These are phyloP conservation scores for Acanthosepion lycidas DNA, from an alignment of 2,888 invertebrate species.

Conservation along the genomic window DNA sequence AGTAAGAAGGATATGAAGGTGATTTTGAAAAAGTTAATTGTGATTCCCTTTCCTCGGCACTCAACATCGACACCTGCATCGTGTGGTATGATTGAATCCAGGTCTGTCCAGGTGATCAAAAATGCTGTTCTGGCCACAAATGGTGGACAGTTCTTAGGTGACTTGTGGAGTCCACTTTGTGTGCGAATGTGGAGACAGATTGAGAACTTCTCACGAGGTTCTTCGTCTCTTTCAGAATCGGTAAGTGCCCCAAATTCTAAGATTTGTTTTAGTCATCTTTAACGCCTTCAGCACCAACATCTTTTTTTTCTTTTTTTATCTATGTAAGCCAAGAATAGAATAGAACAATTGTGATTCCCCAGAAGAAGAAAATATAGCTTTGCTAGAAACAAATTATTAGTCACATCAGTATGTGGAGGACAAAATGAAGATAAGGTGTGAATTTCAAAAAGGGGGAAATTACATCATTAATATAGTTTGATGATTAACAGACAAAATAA, in stretches of 20 bases:
- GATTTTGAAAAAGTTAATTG: slow-evolving; percentile 38
- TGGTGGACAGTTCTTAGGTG: not conserved
- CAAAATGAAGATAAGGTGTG: no score
- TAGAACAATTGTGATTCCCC: no score
- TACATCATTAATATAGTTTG: no score
- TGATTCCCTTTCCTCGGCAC: not conserved
- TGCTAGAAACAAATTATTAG: no score
- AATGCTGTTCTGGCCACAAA: slow-evolving; percentile 15
- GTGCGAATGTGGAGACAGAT: slow-evolving; percentile 34
- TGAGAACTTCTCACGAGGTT: slow-evolving; percentile 18
- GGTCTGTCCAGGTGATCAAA: slow-evolving; percentile 37
- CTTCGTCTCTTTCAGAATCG: slow-evolving; percentile 33
- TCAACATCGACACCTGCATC: not conserved
- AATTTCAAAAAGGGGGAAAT: no score
- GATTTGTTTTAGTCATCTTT: not conserved
- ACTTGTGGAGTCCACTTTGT: slow-evolving; percentile 41
- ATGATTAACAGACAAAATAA: no score
- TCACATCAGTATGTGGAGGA: no score
- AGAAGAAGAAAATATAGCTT: no score
- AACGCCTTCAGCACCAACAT: not conserved
- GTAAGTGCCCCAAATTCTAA: not conserved
- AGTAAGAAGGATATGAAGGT: slow-evolving; percentile 34
- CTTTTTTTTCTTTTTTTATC: no score
- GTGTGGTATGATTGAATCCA: slow-evolving; percentile 40
- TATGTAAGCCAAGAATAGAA: no score